phyloP scores from a whole-genome alignment of 2,113 vertebrate species.

The Silurus meridionalis region DNA sequence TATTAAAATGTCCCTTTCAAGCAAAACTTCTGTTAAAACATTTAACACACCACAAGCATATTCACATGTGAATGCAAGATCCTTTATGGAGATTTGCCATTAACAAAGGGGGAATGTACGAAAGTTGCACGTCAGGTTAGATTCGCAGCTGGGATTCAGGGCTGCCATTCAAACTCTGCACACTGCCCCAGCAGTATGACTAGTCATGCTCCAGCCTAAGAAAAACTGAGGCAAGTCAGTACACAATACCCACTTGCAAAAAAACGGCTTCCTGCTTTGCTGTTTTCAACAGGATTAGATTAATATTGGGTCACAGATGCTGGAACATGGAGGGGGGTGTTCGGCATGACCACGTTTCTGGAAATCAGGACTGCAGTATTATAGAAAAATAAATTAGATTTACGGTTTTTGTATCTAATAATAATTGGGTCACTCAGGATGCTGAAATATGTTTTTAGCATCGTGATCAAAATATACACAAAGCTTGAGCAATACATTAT shows the following conservation, averaged over 20 bases:
- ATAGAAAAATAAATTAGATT: background rate
- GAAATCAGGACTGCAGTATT: background rate
- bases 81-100: background rate
- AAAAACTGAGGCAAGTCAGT: slow-evolving; percentile 26
- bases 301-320: slow-evolving; percentile 38
- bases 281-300: slow-evolving; percentile 28
- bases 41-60: background rate
- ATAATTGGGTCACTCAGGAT: background rate
- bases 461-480: background rate
- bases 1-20: background rate
- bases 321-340: slow-evolving; percentile 28
- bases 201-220: slow-evolving; percentile 48
- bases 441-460: background rate
- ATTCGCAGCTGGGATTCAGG: slow-evolving; percentile 34
- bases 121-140: slow-evolving; percentile 21
- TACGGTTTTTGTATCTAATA: background rate
- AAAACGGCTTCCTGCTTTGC: slow-evolving; percentile 29
- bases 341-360: slow-evolving; percentile 29
- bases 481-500: background rate
- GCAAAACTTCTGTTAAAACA: background rate
- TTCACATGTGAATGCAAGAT: background rate
- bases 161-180: slow-evolving; percentile 12
- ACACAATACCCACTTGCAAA: slow-evolving; percentile 5
- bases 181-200: background rate
- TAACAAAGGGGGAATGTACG: background rate